These are phyloP conservation scores for Drosophila kepulauana DNA, from an alignment of 1,140 invertebrate genomes.

Conservation along the genomic window DNA sequence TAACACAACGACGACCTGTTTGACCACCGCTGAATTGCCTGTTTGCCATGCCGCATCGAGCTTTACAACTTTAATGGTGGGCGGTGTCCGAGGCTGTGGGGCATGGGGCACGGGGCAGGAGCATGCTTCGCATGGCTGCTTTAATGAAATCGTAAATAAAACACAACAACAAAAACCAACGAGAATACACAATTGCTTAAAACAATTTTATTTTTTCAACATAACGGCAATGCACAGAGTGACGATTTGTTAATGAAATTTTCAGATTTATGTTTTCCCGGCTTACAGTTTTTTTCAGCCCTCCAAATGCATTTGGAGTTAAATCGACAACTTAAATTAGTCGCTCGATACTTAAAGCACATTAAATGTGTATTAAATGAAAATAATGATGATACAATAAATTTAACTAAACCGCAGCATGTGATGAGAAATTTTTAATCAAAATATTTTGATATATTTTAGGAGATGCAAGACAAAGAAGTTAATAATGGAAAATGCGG, in stretches of 20 bases:
- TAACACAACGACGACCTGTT: conserved; percentile 30
- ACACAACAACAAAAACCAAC: conserved; percentile 16
- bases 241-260: conserved; percentile 78
- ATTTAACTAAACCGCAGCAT: neutral
- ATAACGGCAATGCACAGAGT: conserved; percentile 37
- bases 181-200: conserved; percentile 49
- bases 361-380: neutral
- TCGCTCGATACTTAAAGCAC: conserved; percentile 7
- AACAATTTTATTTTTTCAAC: conserved; percentile 67
- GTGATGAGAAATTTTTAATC: neutral
- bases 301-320: conserved; percentile 7
- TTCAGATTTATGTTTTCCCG: conserved; percentile 60
- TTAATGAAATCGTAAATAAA: conserved; percentile 80
- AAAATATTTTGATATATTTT: neutral
- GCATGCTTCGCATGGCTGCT: conserved; percentile 13
- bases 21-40: conserved; percentile 32
- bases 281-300: conserved; percentile 13
- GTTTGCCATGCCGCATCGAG: conserved; percentile 3
- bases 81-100: neutral
- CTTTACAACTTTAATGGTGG: conserved; percentile 19
- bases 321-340: conserved; percentile 12
- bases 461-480: neutral
- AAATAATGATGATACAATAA: neutral
- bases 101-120: no score
- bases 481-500: conserved; percentile 8